Conservation (phyloP, 2,113 vertebrate species). For the Cryptomyrus ogoouensis region DNA sequence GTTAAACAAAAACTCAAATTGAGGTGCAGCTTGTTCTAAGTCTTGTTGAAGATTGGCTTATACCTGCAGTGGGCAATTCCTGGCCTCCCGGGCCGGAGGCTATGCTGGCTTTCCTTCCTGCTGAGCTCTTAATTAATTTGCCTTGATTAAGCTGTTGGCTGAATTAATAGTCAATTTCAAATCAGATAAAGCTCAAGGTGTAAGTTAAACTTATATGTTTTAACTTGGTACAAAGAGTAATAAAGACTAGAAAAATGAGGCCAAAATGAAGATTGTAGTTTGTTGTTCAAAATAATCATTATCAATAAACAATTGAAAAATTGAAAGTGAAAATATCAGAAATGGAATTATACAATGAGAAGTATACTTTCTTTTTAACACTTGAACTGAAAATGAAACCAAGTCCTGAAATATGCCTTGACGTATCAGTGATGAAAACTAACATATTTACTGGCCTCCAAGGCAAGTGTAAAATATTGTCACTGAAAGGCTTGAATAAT, state of each 20-base stretch:
- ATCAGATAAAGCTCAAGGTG: constrained; percentile 1
- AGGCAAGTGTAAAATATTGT: neutral
- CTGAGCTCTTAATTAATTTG: neutral
- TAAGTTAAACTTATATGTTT: neutral
- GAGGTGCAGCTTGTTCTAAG: neutral
- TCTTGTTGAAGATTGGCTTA: neutral
- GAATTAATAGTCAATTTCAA: neutral
- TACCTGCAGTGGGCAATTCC: neutral
- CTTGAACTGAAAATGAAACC: neutral
- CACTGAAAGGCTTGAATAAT: neutral
- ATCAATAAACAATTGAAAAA: neutral
- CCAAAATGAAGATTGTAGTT: neutral
- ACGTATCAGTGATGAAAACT: neutral
- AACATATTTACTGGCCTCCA: neutral
- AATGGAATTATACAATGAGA: neutral
- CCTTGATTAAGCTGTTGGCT: neutral
- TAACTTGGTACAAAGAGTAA: neutral
- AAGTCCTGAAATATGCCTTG: neutral
- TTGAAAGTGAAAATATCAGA: neutral
- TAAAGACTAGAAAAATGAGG: neutral
- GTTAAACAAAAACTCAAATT: neutral
- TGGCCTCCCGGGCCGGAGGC: neutral
- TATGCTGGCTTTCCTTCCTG: neutral
- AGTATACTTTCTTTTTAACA: neutral
- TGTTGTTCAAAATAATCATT: neutral